Percentiles rank a stretch among this genome's conserved stretches.
Evolutionary conservation across 2,888 invertebrate genomes (phyloP).

Genomic region (Gandaritis pyraliata): DNA sequence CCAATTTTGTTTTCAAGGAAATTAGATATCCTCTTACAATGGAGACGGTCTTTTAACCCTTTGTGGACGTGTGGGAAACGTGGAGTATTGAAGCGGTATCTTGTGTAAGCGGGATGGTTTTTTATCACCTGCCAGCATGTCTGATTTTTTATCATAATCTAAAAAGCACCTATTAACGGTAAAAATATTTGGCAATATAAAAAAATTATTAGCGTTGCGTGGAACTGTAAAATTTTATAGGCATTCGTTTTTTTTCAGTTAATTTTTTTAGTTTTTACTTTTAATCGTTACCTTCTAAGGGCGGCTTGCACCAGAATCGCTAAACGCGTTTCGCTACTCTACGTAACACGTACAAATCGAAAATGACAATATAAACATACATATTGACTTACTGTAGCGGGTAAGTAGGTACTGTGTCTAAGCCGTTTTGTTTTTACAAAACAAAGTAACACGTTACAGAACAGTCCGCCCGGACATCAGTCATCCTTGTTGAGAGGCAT

Average conservation of each 20-base stretch:
- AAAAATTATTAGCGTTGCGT: too few species aligned
- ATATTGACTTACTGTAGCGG: not conserved
- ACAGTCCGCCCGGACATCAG: slow-evolving; percentile 70
- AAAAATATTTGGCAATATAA: too few species aligned
- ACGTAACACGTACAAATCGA: too few species aligned
- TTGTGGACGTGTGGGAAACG: slow-evolving; percentile 78
- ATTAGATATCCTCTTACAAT: slow-evolving; percentile 83
- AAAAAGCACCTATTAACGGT: too few species aligned
- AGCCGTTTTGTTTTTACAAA: slow-evolving; percentile 21
- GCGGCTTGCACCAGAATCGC: too few species aligned
- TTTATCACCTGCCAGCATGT: slow-evolving; percentile 54
- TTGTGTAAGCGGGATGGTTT: slow-evolving; percentile 53
- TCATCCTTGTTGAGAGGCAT: slow-evolving; percentile 77
- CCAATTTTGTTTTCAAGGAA: slow-evolving; percentile 84
- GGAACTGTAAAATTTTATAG: too few species aligned
- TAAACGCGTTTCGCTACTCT: too few species aligned
- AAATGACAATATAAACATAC: too few species aligned
- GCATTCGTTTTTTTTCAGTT: too few species aligned
- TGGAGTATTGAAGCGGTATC: slow-evolving; percentile 53
- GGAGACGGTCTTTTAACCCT: slow-evolving; percentile 72
- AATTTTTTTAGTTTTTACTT: too few species aligned
- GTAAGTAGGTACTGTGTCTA: not conserved
- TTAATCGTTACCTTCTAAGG: too few species aligned
- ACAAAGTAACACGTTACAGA: slow-evolving; percentile 36
- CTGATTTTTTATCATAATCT: slow-evolving; percentile 25